These are phyloP conservation scores for Nymphalis urticae DNA, from an alignment of 2,888 invertebrate genomes.

Conservation along the genomic window DNA sequence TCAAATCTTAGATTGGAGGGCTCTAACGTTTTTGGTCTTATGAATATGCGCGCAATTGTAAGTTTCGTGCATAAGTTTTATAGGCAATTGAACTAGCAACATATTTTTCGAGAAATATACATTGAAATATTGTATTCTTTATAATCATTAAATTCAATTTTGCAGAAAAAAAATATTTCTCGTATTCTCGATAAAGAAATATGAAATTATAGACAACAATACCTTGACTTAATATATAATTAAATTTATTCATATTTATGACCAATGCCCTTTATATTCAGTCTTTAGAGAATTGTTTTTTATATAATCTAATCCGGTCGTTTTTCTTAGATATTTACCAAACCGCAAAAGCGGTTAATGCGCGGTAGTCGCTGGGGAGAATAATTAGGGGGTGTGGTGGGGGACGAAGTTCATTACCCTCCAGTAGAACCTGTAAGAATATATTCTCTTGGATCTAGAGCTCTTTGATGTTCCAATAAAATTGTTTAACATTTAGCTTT, in stretches of 20 bases:
- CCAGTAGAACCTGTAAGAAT: constrained; percentile 55
- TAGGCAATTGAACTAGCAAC: no score
- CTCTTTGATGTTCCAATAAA: constrained; percentile 11
- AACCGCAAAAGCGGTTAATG: constrained; percentile 43
- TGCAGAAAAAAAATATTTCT: no score
- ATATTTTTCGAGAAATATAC: no score
- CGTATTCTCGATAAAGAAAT: no score
- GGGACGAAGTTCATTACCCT: constrained; percentile 54
- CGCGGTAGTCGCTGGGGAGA: constrained; percentile 50
- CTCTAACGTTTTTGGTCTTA: no score
- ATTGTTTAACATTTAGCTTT: neutral
- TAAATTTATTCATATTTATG: neutral
- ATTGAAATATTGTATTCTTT: no score
- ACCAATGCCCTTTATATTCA: neutral
- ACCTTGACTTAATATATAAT: no score
- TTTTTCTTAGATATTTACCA: constrained; percentile 36
- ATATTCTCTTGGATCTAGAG: constrained; percentile 45
- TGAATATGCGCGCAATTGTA: no score
- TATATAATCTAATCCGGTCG: constrained; percentile 23
- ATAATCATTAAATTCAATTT: no score
- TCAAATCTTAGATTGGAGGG: neutral
- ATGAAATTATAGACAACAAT: no score
- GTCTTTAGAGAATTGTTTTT: constrained; percentile 14
- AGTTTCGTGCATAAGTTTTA: no score
- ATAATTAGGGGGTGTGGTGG: constrained; percentile 61